Percentiles rank a stretch among this genome's conserved stretches.
Evolutionary conservation across 2,113 vertebrate genomes (phyloP).

Genomic region (Dipodomys merriami): DNA sequence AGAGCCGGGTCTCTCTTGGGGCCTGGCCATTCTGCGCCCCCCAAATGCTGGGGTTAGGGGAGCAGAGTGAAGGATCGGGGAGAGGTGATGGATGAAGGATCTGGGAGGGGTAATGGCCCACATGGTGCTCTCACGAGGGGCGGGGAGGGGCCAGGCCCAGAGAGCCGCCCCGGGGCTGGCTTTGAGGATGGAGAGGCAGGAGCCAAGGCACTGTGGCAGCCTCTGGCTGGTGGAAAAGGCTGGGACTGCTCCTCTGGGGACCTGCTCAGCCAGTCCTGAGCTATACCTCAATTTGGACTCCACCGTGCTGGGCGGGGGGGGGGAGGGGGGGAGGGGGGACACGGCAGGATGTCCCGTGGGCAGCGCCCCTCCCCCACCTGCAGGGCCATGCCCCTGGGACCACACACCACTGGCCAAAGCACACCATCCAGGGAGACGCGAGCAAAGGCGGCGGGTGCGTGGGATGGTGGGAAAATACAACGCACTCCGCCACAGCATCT

Average conservation of each 20-base stretch:
- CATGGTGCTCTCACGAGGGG: no score
- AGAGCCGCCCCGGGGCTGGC: background rate
- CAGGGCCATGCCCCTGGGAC: background rate
- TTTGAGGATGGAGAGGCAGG: background rate
- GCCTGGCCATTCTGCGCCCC: background rate
- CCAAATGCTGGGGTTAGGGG: background rate
- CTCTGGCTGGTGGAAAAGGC: background rate
- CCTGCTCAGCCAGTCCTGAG: no score
- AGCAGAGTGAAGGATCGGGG: background rate
- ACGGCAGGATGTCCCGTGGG: rapidly evolving
- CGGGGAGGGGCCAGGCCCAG: no score
- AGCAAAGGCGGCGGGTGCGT: rapidly evolving
- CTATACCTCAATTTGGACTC: background rate
- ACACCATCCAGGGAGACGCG: background rate
- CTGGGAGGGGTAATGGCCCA: background rate
- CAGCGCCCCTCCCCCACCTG: no score
- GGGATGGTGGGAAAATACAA: background rate
- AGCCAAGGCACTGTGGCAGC: background rate
- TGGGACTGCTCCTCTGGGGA: no score
- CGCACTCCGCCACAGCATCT: no score
- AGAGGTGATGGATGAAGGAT: no score
- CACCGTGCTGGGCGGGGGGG: no score
- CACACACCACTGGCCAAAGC: no score
- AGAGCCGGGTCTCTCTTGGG: background rate
- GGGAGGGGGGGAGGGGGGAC: no score